A percentile compares a stretch with the other conserved stretches of the same genome.
These are phyloP conservation scores for Lichenostomus cassidix DNA, from an alignment of 2,113 vertebrate genomes.

Conservation along the genomic window DNA sequence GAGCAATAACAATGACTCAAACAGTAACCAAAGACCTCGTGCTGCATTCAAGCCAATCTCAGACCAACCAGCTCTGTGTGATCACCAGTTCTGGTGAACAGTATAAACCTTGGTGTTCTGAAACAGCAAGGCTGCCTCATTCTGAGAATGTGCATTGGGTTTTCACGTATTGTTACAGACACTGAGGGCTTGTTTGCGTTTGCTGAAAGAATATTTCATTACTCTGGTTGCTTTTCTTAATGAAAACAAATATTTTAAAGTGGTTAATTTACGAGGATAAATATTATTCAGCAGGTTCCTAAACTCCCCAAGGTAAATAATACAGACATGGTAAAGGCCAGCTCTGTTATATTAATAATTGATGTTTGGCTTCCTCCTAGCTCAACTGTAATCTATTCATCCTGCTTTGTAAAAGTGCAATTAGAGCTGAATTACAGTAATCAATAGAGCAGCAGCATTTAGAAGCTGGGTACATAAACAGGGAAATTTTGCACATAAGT, in stretches of 20 bases:
- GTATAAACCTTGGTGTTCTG: background rate
- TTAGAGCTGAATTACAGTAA: conserved; percentile 75
- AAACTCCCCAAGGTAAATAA: conserved; percentile 56
- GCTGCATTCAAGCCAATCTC: background rate
- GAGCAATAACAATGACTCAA: background rate
- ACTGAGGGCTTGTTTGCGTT: background rate
- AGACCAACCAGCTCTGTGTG: background rate
- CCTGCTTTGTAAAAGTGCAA: conserved; percentile 68
- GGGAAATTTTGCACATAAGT: conserved; percentile 1
- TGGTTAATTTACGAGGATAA: conserved; percentile 54
- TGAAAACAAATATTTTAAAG: conserved; percentile 61
- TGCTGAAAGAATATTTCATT: background rate
- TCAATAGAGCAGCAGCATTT: conserved; percentile 72
- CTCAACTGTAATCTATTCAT: conserved; percentile 59
- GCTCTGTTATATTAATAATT: conserved; percentile 67
- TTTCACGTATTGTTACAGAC: background rate
- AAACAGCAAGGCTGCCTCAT: background rate
- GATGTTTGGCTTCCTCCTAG: conserved; percentile 56
- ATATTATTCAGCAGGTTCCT: conserved; percentile 38
- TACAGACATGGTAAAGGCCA: conserved; percentile 56
- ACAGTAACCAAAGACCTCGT: background rate
- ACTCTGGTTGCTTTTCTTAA: conserved; percentile 12
- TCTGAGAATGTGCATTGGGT: background rate
- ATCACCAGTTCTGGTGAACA: background rate
- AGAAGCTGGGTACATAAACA: conserved; percentile 49